Conservation (phyloP, 2,888 invertebrate genomes). For the Amphipyra berbera region DNA sequence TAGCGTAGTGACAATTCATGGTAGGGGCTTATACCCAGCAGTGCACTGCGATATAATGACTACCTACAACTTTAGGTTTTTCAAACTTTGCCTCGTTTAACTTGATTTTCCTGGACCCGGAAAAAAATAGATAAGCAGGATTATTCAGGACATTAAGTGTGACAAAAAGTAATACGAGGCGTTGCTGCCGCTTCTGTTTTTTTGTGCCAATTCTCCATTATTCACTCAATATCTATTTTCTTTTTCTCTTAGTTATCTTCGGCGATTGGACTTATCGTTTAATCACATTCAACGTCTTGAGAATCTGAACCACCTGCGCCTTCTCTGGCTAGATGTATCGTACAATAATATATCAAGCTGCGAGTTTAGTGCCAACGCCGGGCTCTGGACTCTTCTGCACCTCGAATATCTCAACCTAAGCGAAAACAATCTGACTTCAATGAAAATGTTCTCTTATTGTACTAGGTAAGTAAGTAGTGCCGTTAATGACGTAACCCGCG, state of each 20-base stretch:
- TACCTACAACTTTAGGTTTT: no score
- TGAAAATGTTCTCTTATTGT: conserved; percentile 87
- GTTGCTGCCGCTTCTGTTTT: no score
- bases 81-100: no score
- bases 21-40: no score
- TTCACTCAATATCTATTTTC: neutral
- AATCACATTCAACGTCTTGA: conserved; percentile 90
- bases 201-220: no score
- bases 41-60: no score
- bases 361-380: conserved; percentile 75
- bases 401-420: conserved; percentile 88
- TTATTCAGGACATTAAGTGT: no score
- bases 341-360: conserved; percentile 88
- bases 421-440: conserved; percentile 86
- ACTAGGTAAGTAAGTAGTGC: conserved; percentile 69
- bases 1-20: no score
- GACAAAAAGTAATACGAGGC: no score
- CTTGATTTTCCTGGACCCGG: no score
- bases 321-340: conserved; percentile 89
- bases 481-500: conserved; percentile 33
- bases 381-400: conserved; percentile 87
- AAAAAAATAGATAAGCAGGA: no score
- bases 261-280: conserved; percentile 89
- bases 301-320: conserved; percentile 87
- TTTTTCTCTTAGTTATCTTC: conserved; percentile 85